These are phyloP conservation scores for Pseudachorutes palmiensis DNA, from an alignment of 1,140 invertebrate species.

Conservation along the genomic window DNA sequence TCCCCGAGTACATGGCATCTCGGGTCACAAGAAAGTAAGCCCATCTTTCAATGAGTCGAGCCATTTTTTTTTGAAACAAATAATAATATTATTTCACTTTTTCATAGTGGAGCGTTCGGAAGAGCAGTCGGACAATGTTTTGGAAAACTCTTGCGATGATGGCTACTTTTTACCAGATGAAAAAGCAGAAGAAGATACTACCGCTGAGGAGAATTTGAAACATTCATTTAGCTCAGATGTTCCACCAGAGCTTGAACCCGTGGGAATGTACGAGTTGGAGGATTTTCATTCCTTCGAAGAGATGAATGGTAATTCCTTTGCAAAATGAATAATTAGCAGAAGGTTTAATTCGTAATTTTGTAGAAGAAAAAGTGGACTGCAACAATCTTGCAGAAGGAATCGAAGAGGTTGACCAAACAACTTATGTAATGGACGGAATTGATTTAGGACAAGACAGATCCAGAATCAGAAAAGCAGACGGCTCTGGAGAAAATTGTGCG, in stretches of 20 bases:
- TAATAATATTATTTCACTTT: too few species aligned
- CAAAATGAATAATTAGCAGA: background rate
- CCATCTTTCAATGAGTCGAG: too few species aligned
- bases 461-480: too few species aligned
- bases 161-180: too few species aligned
- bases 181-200: too few species aligned
- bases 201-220: background rate
- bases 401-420: background rate
- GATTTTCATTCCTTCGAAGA: background rate
- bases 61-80: too few species aligned
- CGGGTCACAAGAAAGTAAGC: too few species aligned
- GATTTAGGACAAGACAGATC: background rate
- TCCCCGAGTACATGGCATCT: too few species aligned
- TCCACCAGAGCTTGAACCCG: background rate
- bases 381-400: background rate
- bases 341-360: background rate
- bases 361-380: background rate
- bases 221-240: background rate
- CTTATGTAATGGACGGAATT: background rate
- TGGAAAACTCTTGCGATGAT: too few species aligned
- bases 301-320: background rate
- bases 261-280: background rate
- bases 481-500: too few species aligned
- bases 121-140: too few species aligned
- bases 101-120: too few species aligned